Base-by-base conservation (phyloP, 2,888 invertebrate genomes). In the Microplitis deprimator region DNA sequence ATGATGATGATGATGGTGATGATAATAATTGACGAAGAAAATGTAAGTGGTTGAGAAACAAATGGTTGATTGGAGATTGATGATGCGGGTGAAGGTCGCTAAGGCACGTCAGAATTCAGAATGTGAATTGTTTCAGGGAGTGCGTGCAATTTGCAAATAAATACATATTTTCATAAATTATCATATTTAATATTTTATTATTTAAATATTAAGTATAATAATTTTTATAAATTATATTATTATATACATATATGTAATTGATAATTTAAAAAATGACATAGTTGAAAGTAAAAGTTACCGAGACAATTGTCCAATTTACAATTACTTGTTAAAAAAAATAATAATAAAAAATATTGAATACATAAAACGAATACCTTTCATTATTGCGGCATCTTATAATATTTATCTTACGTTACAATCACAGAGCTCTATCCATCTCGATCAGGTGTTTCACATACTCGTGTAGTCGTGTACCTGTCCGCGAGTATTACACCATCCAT, bases 401-500 rank as follows among this genome's bases (percentile, higher is more conserved):
- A 64, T 50, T 62, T 64, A 75, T 68, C 69, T 69, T 62, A 41
- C 41, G 41, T 65, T 60, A 70, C 20, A 29, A 73, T 73, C 73
- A 64, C 50, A 50, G 50, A 65, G 39, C 64, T 75, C 75, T 75
- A 76, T 71, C 70, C 71, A 67, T 65, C 65, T 59, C 67, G 70
- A 71, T 71, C 65, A 76, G 65, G 71, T 76, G 71, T 76, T 71
- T 71, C 71, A 76, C 76, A 64, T 71, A 71, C 59, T 71, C n/a
- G 65, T 76, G 59, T 71, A 71, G 38, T 71, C 20, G 65, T 76
- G 59, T 76, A 76, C 71, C 71, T 71, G 71, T 71, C 76, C 59
- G 50, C 73, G 29, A 68, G 73, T 73, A 73, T 73, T 73, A 73
- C 73, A 73, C 73, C 73, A 73, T 71, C 73, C 78, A 81, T 50